Conservation (phyloP, 2,888 invertebrate genomes). For the Eucera pruinosa region DNA sequence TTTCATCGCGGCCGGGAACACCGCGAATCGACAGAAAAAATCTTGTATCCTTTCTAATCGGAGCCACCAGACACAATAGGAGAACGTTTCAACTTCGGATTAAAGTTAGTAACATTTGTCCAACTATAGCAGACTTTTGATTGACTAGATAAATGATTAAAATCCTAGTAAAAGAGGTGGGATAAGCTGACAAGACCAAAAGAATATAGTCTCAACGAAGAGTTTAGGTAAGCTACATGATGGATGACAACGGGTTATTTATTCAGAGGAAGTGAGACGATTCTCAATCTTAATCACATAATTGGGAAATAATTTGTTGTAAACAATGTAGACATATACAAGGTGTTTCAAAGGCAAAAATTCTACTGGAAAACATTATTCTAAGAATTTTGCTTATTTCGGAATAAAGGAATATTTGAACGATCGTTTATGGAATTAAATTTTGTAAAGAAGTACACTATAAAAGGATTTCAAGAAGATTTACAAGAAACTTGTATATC, state of each 20-base stretch:
- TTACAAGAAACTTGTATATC: no score
- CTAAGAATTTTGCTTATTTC: not conserved
- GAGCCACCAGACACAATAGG: conserved; percentile 8
- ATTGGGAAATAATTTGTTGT: not conserved
- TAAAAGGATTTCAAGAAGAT: no score
- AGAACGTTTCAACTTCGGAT: conserved; percentile 3
- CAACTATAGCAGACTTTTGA: not conserved
- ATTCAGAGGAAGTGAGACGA: no score
- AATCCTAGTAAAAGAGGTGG: not conserved
- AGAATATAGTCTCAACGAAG: not conserved
- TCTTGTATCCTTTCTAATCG: conserved; percentile 42
- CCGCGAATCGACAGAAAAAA: conserved; percentile 21
- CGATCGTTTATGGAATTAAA: no score
- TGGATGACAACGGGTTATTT: no score
- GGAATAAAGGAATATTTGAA: no score
- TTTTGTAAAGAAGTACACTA: no score
- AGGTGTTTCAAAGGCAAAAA: not conserved
- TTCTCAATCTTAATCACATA: no score
- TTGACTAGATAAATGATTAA: not conserved
- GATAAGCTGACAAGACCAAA: not conserved
- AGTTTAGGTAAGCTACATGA: not conserved
- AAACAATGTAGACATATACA: not conserved
- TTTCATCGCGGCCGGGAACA: conserved; percentile 16
- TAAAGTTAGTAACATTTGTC: not conserved
- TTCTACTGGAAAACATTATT: not conserved